phyloP scores from a whole-genome alignment of 1,140 invertebrate species.

The Heliconius congener region DNA sequence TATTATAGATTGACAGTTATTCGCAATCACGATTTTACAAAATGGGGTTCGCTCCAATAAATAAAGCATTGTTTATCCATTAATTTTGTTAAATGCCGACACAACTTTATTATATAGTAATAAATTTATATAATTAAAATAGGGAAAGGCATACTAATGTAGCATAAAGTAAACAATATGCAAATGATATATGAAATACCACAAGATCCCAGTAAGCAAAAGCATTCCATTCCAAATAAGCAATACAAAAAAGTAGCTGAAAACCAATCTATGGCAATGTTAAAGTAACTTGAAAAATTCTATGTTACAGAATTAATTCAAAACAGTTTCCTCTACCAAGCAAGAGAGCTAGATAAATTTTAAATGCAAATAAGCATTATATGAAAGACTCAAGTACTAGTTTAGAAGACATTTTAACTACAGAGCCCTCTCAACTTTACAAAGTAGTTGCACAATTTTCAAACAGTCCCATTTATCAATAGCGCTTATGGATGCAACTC shows the following conservation, averaged over 20 bases:
- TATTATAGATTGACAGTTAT: conserved; percentile 14
- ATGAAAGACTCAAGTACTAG: background rate
- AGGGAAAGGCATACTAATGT: background rate
- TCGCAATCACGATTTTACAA: conserved; percentile 11
- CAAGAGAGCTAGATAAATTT: conserved; percentile 1
- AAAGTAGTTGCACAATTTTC: background rate
- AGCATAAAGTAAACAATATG: background rate
- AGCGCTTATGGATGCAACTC: conserved; percentile 9
- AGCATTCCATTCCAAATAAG: background rate
- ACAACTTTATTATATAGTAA: background rate
- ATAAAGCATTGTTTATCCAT: background rate
- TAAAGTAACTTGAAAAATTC: background rate
- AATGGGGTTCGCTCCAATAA: background rate
- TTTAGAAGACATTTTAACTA: background rate
- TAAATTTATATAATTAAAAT: background rate
- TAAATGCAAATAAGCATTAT: conserved; percentile 13
- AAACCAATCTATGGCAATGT: background rate
- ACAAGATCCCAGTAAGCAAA: background rate
- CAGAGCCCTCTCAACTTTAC: background rate
- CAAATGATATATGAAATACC: background rate
- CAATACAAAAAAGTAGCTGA: background rate
- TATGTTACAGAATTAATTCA: conserved; percentile 9
- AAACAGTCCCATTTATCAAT: background rate
- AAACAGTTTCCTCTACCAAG: background rate
- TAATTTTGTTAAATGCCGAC: background rate